phyloP scores from a whole-genome alignment of 1,140 invertebrate species.

The Leptonema lineaticorne region DNA sequence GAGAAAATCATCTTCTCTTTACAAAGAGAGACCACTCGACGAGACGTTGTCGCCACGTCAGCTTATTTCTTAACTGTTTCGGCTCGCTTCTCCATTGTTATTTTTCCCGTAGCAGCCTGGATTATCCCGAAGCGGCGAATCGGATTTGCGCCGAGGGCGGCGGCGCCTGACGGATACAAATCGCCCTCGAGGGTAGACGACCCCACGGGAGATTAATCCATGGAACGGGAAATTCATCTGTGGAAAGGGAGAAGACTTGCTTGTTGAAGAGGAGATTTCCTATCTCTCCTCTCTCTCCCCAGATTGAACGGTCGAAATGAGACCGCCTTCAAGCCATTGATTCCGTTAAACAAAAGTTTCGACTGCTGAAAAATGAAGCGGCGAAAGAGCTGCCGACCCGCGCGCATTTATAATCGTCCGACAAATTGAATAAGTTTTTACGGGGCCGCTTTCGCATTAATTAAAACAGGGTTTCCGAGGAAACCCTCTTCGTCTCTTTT shows the following conservation, averaged over 20 bases:
- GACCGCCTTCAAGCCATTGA: slow-evolving; percentile 12
- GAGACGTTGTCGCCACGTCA: not conserved
- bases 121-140: slow-evolving; percentile 17
- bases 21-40: not conserved
- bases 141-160: slow-evolving; percentile 8
- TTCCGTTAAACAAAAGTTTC: slow-evolving; percentile 27
- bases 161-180: slow-evolving; percentile 21
- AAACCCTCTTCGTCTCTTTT: not conserved
- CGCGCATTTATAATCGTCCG: slow-evolving; percentile 29
- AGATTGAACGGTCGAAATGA: slow-evolving; percentile 5
- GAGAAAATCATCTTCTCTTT: not conserved
- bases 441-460: slow-evolving; percentile 30
- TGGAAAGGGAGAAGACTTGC: not conserved
- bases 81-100: not conserved
- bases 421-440: slow-evolving; percentile 41
- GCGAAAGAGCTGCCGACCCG: slow-evolving; percentile 4
- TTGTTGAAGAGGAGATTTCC: not conserved
- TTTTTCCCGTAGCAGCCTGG: not conserved
- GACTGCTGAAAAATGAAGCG: slow-evolving; percentile 30
- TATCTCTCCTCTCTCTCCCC: no score
- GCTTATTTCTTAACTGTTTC: slow-evolving; percentile 2
- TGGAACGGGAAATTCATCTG: no score
- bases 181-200: not conserved
- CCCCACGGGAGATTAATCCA: no score
- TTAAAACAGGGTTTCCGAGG: slow-evolving; percentile 30